Base-by-base conservation (phyloP, 1,140 invertebrate genomes). In the Tetramorium alpestre region DNA sequence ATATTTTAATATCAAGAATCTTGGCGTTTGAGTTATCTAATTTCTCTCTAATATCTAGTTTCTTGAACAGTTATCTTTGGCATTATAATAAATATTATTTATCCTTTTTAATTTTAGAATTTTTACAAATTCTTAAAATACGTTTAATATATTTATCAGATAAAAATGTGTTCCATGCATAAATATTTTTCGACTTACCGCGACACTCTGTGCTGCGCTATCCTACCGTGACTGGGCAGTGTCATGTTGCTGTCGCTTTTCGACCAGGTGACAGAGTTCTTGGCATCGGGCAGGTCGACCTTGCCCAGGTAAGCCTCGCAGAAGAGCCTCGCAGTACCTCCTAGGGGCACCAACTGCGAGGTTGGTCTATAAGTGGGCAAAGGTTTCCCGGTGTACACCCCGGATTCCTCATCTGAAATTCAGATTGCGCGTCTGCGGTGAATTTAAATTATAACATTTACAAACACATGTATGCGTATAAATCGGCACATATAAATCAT, bases 291-390 rank as follows among this genome's bases (percentile, higher is more conserved):
- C 49, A 97, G 93, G 91, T 97, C 96, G n/a, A 97, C 96, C 95
- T 96, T 96, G 96, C 97, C 97, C 65, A 97, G 96, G 92, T 97
- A 97, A 80, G 97, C 97, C 94, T 98, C 97, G 94, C 97, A 97
- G 94, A 97, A 97, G 38, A 98, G 94, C 86, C 97, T 95, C 13
- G 96, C 95, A 11, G 95, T 93, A 69, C 96, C 96, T 8, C 97
- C 97, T 58, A 96, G 94, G 58, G 92, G 91, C 13, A 95, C 95
- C 81, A 95, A 92, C 78, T 96, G 94, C 28, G 95, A 94, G 13
- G 92, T 92, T 11, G 95, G 95, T 67, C 88, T 92, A 72, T 96
- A 96, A n/a, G 95, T 96, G 0, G 95, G 93, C 80, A 96, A 85
- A 41, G 96, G 96, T 47, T 92, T 93, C 16, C 95, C 96, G n/a